Conservation (phyloP, 2,113 vertebrate species). For the Pygoscelis antarcticus region DNA sequence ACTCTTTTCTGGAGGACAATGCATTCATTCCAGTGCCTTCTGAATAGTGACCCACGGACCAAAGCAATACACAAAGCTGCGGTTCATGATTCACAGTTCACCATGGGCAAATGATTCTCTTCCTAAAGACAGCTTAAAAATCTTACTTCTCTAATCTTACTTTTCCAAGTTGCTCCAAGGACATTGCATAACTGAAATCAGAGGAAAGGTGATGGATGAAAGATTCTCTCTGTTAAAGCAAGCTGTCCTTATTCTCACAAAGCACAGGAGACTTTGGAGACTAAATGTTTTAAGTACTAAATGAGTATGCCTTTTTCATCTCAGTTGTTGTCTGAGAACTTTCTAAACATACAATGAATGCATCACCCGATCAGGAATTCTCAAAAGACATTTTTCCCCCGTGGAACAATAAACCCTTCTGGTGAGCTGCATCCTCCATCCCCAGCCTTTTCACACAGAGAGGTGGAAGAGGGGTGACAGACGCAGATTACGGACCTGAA, state of each 20-base stretch:
- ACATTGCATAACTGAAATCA: neutral
- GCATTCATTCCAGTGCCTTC: neutral
- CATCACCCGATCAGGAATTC: neutral
- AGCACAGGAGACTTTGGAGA: neutral
- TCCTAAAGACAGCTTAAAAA: neutral
- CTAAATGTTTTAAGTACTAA: neutral
- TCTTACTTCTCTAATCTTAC: neutral
- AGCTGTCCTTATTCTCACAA: neutral
- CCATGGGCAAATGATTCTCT: neutral
- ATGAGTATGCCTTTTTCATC: neutral
- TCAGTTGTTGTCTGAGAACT: neutral
- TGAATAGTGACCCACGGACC: neutral
- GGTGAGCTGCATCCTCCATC: neutral
- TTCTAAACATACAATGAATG: neutral
- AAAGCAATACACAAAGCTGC: neutral
- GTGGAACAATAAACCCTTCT: neutral
- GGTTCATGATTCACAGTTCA: neutral
- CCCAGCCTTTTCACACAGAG: neutral
- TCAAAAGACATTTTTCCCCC: neutral
- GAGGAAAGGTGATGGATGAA: neutral
- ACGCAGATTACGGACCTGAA: neutral
- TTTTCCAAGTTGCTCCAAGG: neutral
- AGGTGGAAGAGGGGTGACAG: rapidly evolving
- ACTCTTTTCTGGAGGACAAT: neutral
- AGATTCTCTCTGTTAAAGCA: neutral